These are phyloP conservation scores for Austrolebias charrua DNA, from an alignment of 2,797 vertebrate species.

Conservation along the genomic window DNA sequence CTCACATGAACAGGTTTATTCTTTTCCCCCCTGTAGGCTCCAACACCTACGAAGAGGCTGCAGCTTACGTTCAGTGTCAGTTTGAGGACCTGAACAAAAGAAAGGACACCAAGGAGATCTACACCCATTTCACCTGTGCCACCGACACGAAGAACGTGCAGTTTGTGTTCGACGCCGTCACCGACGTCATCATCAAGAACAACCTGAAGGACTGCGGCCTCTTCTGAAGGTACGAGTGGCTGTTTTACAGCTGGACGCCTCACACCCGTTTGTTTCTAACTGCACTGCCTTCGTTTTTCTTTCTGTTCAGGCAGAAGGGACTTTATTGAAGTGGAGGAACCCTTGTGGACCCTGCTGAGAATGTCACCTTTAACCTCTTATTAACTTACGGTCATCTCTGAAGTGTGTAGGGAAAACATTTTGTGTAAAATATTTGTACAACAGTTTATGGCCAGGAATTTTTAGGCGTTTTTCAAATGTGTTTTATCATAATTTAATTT, in stretches of 20 bases:
- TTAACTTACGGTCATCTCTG: constrained; percentile 90
- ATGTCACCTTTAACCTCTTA: constrained; percentile 92
- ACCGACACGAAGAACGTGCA: constrained; percentile 99
- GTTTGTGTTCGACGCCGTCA: constrained; percentile 99
- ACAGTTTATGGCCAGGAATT: constrained; percentile 86
- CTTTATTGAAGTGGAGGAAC: constrained; percentile 56
- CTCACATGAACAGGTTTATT: not conserved
- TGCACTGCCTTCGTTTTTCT: not conserved
- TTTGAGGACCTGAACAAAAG: constrained; percentile 98
- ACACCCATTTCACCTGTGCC: constrained; percentile 99
- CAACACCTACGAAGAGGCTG: constrained; percentile 95
- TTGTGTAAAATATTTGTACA: constrained; percentile 91
- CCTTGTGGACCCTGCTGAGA: constrained; percentile 81
- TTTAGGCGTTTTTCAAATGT: constrained; percentile 73
- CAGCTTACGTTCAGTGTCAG: constrained; percentile 94
- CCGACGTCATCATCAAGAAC: constrained; percentile 99
- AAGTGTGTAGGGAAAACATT: constrained; percentile 82
- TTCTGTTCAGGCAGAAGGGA: constrained; percentile 57
- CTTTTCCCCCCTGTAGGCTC: constrained; percentile 77
- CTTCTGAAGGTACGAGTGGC: constrained; percentile 82
- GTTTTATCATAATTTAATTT: constrained; percentile 63
- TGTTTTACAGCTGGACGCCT: not conserved
- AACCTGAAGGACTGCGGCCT: constrained; percentile 99
- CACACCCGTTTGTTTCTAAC: constrained; percentile 2
- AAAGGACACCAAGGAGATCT: constrained; percentile 99